These are phyloP conservation scores for Trichomycterus rosablanca DNA, from an alignment of 2,113 vertebrate genomes.

Conservation along the genomic window DNA sequence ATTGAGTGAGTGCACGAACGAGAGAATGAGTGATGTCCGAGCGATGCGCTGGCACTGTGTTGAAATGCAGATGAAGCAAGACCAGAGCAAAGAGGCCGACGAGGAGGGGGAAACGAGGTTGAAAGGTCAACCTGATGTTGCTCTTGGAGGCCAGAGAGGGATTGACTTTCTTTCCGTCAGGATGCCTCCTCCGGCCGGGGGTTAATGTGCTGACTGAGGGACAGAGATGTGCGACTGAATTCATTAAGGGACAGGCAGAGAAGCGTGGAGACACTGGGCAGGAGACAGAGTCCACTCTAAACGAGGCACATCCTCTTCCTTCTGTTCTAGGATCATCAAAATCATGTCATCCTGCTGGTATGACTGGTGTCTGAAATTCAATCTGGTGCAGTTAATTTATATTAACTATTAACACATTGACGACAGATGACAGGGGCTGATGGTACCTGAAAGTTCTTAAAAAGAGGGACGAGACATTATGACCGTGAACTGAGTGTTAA, in stretches of 20 bases:
- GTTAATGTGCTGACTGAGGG: slow-evolving; percentile 66
- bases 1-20: slow-evolving; percentile 1
- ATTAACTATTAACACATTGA: too few species aligned
- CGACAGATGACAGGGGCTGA: slow-evolving; percentile 36
- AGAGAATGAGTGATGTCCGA: slow-evolving; percentile 18
- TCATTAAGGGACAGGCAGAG: slow-evolving; percentile 73
- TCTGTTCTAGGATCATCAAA: neutral
- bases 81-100: slow-evolving; percentile 7
- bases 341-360: too few species aligned
- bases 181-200: slow-evolving; percentile 63
- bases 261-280: slow-evolving; percentile 66
- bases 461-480: slow-evolving; percentile 50
- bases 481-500: slow-evolving; percentile 64
- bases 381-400: too few species aligned
- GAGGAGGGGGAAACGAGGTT: slow-evolving; percentile 41
- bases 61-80: slow-evolving; percentile 41
- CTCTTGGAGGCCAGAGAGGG: slow-evolving; percentile 51
- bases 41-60: slow-evolving; percentile 31
- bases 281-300: slow-evolving; percentile 56
- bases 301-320: slow-evolving; percentile 30
- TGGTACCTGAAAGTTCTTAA: slow-evolving; percentile 40
- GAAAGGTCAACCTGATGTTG: slow-evolving; percentile 67
- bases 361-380: too few species aligned
- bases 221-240: slow-evolving; percentile 76
- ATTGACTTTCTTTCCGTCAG: slow-evolving; percentile 62